Base-by-base conservation (phyloP, 2,888 invertebrate genomes). In the Galeruca laticollis region DNA sequence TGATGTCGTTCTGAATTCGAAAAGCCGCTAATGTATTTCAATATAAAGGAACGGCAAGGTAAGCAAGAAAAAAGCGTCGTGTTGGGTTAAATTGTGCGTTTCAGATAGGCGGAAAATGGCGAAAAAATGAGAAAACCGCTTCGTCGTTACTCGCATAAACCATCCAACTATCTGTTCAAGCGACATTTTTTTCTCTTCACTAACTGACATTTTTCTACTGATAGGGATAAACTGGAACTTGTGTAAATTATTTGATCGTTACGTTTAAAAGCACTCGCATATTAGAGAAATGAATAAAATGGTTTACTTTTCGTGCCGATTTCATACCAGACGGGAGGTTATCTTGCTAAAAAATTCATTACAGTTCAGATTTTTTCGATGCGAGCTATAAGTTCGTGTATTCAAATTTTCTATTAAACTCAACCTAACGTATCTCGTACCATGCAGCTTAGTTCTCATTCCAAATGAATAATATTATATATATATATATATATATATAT, bases 31-130 rank as follows among this genome's bases (percentile, higher is more conserved):
- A 73, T 73, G 73, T 66, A 73, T 71, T 72, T 73, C 68, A 74
- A 72, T 72, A 74, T 71, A 73, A 75, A 74, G 73, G 76, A 77
- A 75, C 75, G 70, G 78, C 77, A 74, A 68, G 65, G 77, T 74
- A 78, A 77, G 78, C 78, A 77, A 76, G 74, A 78, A 76, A 76
- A 70, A 77, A 75, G 72, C 71, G 78, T 75, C 74, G 74, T 72
- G 74, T 71, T 70, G 76, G 74, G 79, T 79, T 80, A 79, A 79
- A 79, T 79, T 79, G 80, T 79, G 80, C 78, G 79, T 79, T 77
- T 76, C 76, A 80, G 78, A 80, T 80, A 79, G 73, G 75, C 76
- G 69, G 77, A 76, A 79, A 80, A 57, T 63, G 62, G 56, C 51
- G 68, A 63, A 64, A 69, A 68, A 69, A 69, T 79, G 77, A 75